These are phyloP conservation scores for Caenorhabditis sp. DNA, from an alignment of 2,888 invertebrate species.

Conservation along the genomic window DNA sequence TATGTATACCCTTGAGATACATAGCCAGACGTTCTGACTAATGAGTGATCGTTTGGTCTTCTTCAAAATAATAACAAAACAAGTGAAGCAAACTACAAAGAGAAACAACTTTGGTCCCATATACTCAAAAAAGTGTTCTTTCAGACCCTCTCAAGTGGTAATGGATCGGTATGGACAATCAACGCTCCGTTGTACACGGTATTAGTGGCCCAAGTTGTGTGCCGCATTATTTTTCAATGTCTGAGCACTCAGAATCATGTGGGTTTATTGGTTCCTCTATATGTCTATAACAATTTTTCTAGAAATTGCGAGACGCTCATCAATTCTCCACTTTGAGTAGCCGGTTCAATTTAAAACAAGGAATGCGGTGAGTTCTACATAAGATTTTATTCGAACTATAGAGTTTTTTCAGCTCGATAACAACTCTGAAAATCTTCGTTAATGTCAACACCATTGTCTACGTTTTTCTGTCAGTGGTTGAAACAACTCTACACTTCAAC, in stretches of 20 bases:
- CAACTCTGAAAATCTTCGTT: conserved; percentile 33
- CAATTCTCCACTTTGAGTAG: conserved; percentile 20
- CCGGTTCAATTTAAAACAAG: conserved; percentile 24
- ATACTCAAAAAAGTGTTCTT: too few relatives aligned
- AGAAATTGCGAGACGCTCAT: conserved; percentile 7
- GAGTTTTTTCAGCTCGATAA: conserved; percentile 13
- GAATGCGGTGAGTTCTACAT: conserved; percentile 10
- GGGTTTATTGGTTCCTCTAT: conserved; percentile 3
- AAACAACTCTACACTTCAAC: conserved; percentile 30
- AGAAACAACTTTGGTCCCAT: too few relatives aligned
- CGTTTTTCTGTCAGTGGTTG: conserved; percentile 16
- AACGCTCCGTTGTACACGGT: conserved; percentile 31
- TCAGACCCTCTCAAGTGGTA: conserved; percentile 26
- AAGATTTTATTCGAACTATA: too few relatives aligned
- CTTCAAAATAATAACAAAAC: too few relatives aligned
- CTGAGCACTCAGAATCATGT: conserved; percentile 17
- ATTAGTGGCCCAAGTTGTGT: conserved; percentile 21
- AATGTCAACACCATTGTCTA: conserved; percentile 30
- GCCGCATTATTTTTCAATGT: conserved; percentile 22
- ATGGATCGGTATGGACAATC: conserved; percentile 38
- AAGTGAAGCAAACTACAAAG: too few relatives aligned
- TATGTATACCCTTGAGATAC: too few relatives aligned
- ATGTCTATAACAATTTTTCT: background rate
- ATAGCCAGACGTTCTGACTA: too few relatives aligned
- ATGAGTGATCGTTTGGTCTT: too few relatives aligned